Evolutionary conservation across 2,797 vertebrate genomes (phyloP).

Genomic region (Catharus ustulatus): DNA sequence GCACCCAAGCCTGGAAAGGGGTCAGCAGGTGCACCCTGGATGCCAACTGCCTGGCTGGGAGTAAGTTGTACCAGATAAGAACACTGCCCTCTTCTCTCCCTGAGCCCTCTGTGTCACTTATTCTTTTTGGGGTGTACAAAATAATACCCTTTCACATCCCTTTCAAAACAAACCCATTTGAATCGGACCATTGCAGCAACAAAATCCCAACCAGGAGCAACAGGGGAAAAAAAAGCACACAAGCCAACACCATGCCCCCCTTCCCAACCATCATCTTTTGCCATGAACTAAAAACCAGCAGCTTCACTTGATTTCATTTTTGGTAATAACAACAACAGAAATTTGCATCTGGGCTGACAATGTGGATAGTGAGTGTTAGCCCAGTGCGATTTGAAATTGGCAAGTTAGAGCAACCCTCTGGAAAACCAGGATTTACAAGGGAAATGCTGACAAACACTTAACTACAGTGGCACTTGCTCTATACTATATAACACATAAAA

Average conservation of each 20-base stretch:
- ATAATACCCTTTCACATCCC: background rate
- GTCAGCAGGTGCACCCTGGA: background rate
- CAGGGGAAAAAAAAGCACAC: background rate
- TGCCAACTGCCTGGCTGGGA: background rate
- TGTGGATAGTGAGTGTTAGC: constrained; percentile 22
- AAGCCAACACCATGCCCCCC: background rate
- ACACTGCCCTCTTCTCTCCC: background rate
- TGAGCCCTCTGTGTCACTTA: background rate
- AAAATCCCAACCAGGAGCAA: constrained; percentile 18
- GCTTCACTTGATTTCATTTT: constrained; percentile 69
- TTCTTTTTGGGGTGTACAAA: background rate
- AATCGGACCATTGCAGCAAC: background rate
- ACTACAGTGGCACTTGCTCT: constrained; percentile 40
- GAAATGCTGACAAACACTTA: constrained; percentile 60
- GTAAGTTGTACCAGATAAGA: background rate
- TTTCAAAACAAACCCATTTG: constrained; percentile 11
- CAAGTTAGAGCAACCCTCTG: constrained; percentile 48
- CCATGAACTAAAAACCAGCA: constrained; percentile 44
- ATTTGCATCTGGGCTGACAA: constrained; percentile 64
- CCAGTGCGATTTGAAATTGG: constrained; percentile 59
- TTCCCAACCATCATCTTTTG: background rate
- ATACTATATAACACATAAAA: constrained; percentile 6
- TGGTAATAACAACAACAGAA: constrained; percentile 64
- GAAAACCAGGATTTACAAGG: constrained; percentile 58
- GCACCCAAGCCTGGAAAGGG: background rate